Conservation (phyloP, 92 coral and sea anemone species). For the Parazoanthus darwini region DNA sequence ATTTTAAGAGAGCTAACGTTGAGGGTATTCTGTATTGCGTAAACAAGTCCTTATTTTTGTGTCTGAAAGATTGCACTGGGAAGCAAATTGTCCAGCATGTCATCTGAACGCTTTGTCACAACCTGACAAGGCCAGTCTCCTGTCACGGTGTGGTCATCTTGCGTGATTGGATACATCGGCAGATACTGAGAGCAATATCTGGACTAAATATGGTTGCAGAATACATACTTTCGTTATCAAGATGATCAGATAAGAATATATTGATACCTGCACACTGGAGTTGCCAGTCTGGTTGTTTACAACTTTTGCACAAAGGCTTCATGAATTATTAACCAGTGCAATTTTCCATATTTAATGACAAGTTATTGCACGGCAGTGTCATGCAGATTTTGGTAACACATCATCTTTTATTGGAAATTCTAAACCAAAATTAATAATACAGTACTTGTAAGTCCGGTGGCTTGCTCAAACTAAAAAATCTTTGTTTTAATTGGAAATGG, state of each 20-base stretch:
- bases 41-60: not conserved
- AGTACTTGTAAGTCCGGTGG: not conserved
- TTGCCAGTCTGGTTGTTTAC: constrained; percentile 20
- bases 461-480: no score
- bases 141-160: not conserved
- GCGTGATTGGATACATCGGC: no score
- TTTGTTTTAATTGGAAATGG: not conserved
- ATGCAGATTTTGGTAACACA: constrained; percentile 22
- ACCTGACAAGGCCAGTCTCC: no score
- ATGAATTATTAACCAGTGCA: constrained; percentile 26
- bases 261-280: not conserved
- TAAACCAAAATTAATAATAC: not conserved
- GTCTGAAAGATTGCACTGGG: not conserved
- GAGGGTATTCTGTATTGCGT: not conserved
- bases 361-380: constrained; percentile 18
- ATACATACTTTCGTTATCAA: not conserved
- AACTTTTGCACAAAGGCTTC: not conserved
- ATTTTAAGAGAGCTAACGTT: not conserved
- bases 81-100: no score
- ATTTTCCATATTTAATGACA: constrained; percentile 41
- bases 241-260: not conserved
- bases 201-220: no score
- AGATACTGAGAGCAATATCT: no score
- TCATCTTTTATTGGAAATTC: constrained; percentile 21
- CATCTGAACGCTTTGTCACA: no score